These are phyloP conservation scores for Oncorhynchus nerka DNA, from an alignment of 2,113 vertebrate genomes.

Conservation along the genomic window DNA sequence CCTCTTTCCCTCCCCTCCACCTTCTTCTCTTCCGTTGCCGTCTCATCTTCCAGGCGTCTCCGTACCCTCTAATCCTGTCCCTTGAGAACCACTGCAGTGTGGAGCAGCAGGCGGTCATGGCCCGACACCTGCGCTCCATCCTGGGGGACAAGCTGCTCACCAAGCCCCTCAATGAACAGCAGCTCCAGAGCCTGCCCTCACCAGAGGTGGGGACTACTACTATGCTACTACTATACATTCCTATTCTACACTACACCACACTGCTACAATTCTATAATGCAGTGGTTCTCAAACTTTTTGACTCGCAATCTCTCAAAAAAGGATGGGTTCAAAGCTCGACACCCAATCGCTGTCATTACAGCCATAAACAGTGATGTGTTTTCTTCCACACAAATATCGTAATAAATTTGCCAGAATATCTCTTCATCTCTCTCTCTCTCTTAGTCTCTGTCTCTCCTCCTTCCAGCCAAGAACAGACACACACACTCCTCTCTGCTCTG, in stretches of 20 bases:
- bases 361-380: too few relatives aligned
- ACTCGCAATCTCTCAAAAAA: too few relatives aligned
- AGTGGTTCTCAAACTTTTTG: too few relatives aligned
- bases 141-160: constrained; percentile 87
- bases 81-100: constrained; percentile 95
- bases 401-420: too few relatives aligned
- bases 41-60: constrained; percentile 74
- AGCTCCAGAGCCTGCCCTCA: constrained; percentile 74
- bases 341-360: too few relatives aligned
- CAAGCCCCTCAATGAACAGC: constrained; percentile 61
- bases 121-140: constrained; percentile 81
- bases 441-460: not conserved
- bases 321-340: too few relatives aligned
- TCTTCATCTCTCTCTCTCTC: not conserved
- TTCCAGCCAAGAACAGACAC: not conserved
- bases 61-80: constrained; percentile 91
- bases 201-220: constrained; percentile 79
- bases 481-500: too few relatives aligned
- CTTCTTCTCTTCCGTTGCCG: not conserved
- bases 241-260: too few relatives aligned
- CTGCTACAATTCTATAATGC: too few relatives aligned
- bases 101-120: constrained; percentile 91
- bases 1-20: not conserved
- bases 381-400: too few relatives aligned
- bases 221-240: not conserved